These are phyloP conservation scores for Tupaia chinensis DNA, from an alignment of 2,113 vertebrate genomes.

Conservation along the genomic window DNA sequence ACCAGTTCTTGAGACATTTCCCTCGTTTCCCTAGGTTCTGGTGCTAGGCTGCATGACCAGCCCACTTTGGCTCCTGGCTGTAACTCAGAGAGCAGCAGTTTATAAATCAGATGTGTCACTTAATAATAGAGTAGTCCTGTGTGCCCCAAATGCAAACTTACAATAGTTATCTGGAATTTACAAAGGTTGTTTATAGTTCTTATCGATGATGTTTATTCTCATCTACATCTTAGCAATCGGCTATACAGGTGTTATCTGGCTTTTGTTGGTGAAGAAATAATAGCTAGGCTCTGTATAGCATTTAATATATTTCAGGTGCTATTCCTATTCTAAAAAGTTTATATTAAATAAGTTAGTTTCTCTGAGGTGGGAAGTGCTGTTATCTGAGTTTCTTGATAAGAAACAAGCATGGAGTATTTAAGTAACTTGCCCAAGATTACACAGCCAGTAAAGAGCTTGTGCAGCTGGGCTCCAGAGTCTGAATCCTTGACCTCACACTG, in stretches of 20 bases:
- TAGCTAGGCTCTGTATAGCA: neutral
- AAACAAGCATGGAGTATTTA: neutral
- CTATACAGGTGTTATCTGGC: neutral
- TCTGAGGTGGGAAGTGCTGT: neutral
- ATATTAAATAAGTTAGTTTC: neutral
- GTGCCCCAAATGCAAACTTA: neutral
- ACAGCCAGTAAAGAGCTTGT: neutral
- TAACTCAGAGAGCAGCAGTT: neutral
- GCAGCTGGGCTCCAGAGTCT: neutral
- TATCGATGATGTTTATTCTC: neutral
- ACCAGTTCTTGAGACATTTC: conserved; percentile 11
- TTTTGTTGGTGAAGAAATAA: neutral
- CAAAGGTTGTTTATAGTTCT: neutral
- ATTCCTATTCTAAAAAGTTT: neutral
- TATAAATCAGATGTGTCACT: neutral
- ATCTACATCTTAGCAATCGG: neutral
- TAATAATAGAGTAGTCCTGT: neutral
- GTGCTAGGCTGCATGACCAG: neutral
- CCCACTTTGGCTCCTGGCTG: neutral
- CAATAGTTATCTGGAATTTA: neutral
- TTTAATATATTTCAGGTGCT: neutral
- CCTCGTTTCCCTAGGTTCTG: neutral
- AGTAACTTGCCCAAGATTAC: neutral
- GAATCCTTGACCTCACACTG: neutral
- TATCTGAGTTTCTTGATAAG: neutral